Evolutionary conservation across 2,113 vertebrate genomes (phyloP).

Genomic region (Brachyhypopomus occidentalis): DNA sequence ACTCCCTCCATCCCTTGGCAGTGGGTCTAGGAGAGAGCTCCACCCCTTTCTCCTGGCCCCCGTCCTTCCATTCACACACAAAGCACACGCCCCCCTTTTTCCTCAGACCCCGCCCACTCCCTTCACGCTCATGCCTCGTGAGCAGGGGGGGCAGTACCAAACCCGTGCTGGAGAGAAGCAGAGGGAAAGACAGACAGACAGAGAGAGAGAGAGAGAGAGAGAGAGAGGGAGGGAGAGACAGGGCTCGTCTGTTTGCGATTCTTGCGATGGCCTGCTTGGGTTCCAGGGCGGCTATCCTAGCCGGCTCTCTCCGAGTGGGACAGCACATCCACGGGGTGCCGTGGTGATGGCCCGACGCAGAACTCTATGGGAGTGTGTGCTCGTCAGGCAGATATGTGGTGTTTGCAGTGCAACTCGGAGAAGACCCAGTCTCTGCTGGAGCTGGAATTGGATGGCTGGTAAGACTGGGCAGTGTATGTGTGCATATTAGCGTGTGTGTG

Average conservation of each 20-base stretch:
- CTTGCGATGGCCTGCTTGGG: neutral
- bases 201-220: constrained; percentile 13
- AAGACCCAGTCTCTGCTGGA: constrained; percentile 93
- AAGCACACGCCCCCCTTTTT: constrained; percentile 60
- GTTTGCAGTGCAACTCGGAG: constrained; percentile 93
- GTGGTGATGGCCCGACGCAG: constrained; percentile 46
- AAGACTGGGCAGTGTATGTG: constrained; percentile 60
- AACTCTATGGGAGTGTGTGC: constrained; percentile 44
- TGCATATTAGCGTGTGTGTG: constrained; percentile 13
- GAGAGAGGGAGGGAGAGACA: constrained; percentile 35
- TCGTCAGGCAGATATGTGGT: constrained; percentile 84
- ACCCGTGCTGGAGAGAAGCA: constrained; percentile 7
- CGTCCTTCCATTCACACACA: constrained; percentile 44
- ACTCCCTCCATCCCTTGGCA: constrained; percentile 21
- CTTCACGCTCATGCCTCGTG: constrained; percentile 58
- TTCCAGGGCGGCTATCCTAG: constrained; percentile 2
- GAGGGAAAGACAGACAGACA: constrained; percentile 1
- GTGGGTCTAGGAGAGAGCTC: constrained; percentile 5
- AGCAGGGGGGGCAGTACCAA: constrained; percentile 42
- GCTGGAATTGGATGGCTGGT: constrained; percentile 90
- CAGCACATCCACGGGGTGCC: neutral
- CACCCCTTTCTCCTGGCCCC: neutral
- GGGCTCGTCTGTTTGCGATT: neutral
- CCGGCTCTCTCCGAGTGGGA: neutral
- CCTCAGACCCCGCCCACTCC: constrained; percentile 65